phyloP scores from a whole-genome alignment of 2,113 vertebrate species.

The Oplegnathus fasciatus region DNA sequence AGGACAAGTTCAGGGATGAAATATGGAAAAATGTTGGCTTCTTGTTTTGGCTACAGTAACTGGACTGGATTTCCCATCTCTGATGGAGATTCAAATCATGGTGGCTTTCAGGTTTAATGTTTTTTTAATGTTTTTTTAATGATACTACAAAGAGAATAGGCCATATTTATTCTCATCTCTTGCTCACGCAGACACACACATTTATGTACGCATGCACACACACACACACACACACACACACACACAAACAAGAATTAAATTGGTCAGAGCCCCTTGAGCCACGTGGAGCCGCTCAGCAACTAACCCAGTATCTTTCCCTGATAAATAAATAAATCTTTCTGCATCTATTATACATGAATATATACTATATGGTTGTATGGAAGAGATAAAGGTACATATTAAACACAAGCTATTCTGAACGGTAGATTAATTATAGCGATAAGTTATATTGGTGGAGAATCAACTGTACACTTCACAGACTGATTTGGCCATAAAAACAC shows the following conservation, averaged over 20 bases:
- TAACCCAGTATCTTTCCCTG: slow-evolving; percentile 35
- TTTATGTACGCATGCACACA: neutral
- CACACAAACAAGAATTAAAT: slow-evolving; percentile 21
- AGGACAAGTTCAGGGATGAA: neutral
- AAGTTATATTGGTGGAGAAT: neutral
- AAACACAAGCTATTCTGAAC: slow-evolving; percentile 8
- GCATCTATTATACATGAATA: slow-evolving; percentile 66
- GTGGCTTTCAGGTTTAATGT: slow-evolving; percentile 55
- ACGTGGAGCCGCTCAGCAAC: slow-evolving; percentile 29
- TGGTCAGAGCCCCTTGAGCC: slow-evolving; percentile 41
- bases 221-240: neutral
- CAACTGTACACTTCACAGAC: neutral
- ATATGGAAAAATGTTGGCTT: slow-evolving; percentile 12
- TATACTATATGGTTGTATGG: slow-evolving; percentile 17
- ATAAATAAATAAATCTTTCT: slow-evolving; percentile 60
- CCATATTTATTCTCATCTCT: slow-evolving; percentile 43
- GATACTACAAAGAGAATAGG: slow-evolving; percentile 50
- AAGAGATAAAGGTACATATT: slow-evolving; percentile 36
- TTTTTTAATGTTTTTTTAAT: slow-evolving; percentile 62
- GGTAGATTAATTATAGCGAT: neutral
- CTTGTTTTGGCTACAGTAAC: slow-evolving; percentile 17
- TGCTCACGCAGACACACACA: neutral
- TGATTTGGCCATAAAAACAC: neutral
- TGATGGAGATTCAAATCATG: slow-evolving; percentile 40
- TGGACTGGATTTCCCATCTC: slow-evolving; percentile 24